Evolutionary conservation across 2,797 vertebrate genomes (phyloP), one percentile per base, ranked within the genome.

Genomic region (Pantherophis vulpinus): DNA sequence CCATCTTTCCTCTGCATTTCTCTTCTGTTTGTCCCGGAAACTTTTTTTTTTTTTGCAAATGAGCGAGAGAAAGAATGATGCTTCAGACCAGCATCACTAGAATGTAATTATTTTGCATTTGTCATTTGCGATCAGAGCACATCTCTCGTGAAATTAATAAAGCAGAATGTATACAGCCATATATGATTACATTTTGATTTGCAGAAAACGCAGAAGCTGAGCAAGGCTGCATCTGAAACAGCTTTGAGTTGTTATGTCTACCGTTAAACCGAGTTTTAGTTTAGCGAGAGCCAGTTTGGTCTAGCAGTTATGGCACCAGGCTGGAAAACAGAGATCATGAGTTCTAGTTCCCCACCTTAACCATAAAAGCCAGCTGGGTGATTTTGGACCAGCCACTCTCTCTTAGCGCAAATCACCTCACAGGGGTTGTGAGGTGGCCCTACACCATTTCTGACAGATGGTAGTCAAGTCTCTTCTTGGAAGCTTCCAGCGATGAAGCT

Each of bases 21-120:
- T 61, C 92, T 89, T 51, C 5, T 59, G 25, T 60, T 13, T 94
- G 90, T 54, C 29, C 83, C 92, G 94, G 89, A 95, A 79, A 79
- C 79, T 83, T 90, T 63, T 27, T 27, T 25, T 89, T 42, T 83
- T 90, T 59, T 27, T 88, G 89, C 89, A 66, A 16, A 56, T 32
- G 63, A 42, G 55, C 2, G 5, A 25, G 91, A 2, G 66, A 93
- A 47, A 32, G n/a, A 51, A 61, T 23, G 32, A 92, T 11, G 66
- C 79, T 92, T 63, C 86, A 86, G 61, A 87, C 63, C 88, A 54
- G 79, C 25, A 42, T 42, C 42, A 47, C 55, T 23, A 37, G 60
- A 58, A 86, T 66, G 27, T n/a, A 63, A 86, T 86, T 63, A 60
- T 56, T 54, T 90, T 83, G 2, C 61, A 55, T 55, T 42, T 74